Evolutionary conservation across 2,888 invertebrate species (phyloP).

Genomic region (Dyspetes luteomarginatus): DNA sequence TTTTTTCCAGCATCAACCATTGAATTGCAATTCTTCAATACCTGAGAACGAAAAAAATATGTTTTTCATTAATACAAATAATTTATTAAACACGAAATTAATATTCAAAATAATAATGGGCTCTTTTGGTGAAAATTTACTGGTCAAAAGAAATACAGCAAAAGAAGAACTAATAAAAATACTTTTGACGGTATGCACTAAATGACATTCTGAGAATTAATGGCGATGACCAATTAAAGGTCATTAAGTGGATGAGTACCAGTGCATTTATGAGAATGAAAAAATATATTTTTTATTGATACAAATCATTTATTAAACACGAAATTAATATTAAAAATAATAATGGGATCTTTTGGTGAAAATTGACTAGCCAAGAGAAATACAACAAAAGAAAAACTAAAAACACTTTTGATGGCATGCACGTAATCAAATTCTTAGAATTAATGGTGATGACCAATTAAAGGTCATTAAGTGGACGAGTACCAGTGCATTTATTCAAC

Average conservation of each 20-base stretch:
- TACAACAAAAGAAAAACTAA: neutral
- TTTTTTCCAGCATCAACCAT: constrained; percentile 97
- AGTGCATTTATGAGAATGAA: constrained; percentile 76
- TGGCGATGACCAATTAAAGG: constrained; percentile 34
- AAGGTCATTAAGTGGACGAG: constrained; percentile 24
- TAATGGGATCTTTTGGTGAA: neutral
- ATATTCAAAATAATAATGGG: neutral
- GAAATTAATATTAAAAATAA: neutral
- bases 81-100: neutral
- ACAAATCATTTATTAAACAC: neutral
- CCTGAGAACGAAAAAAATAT: constrained; percentile 81
- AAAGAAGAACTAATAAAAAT: neutral
- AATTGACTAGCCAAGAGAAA: neutral
- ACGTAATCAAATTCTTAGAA: too few relatives aligned
- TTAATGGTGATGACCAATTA: constrained; percentile 29
- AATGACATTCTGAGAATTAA: neutral
- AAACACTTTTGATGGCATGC: too few relatives aligned
- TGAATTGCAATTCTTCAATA: constrained; percentile 93
- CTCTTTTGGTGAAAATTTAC: neutral
- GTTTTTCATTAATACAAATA: neutral
- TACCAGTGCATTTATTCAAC: constrained; percentile 6
- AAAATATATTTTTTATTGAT: constrained; percentile 10
- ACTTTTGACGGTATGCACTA: too few relatives aligned
- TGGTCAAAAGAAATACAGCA: neutral
- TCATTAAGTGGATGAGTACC: constrained; percentile 24